These are phyloP conservation scores for Triplophysa yarkandensis DNA, from an alignment of 2,797 vertebrate species.

Conservation along the genomic window DNA sequence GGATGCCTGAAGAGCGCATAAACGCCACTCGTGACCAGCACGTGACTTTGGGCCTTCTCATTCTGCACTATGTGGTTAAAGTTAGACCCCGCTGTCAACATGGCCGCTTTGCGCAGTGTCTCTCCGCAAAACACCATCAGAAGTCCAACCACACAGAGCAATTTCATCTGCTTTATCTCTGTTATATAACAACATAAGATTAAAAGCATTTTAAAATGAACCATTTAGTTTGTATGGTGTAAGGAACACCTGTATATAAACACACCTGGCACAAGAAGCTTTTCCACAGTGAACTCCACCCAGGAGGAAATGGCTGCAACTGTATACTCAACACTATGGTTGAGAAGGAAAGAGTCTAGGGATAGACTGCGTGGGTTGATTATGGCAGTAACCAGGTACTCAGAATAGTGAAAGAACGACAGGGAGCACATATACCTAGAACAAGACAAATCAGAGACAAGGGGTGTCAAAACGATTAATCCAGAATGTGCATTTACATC, in stretches of 20 bases:
- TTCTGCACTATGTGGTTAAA: slow-evolving; percentile 99
- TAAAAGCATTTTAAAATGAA: neutral
- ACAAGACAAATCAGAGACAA: slow-evolving; percentile 1
- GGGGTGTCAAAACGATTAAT: too few species aligned
- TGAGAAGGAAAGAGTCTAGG: slow-evolving; percentile 95
- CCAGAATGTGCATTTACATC: too few species aligned
- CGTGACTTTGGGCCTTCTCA: slow-evolving; percentile 92
- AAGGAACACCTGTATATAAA: neutral
- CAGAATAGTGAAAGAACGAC: slow-evolving; percentile 95
- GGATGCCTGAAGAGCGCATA: slow-evolving; percentile 94
- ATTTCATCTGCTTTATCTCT: slow-evolving; percentile 92
- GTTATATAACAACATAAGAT: slow-evolving; percentile 38
- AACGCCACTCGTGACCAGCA: slow-evolving; percentile 90
- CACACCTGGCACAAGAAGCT: slow-evolving; percentile 87
- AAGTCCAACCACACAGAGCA: slow-evolving; percentile 86
- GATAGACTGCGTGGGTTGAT: slow-evolving; percentile 95
- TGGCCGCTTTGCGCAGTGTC: slow-evolving; percentile 88
- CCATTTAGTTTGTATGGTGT: neutral
- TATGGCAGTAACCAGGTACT: slow-evolving; percentile 94
- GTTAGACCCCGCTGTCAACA: slow-evolving; percentile 97
- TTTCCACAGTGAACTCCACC: slow-evolving; percentile 95
- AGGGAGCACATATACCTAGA: slow-evolving; percentile 95
- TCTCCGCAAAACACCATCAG: slow-evolving; percentile 94
- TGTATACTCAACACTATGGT: slow-evolving; percentile 95
- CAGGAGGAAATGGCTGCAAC: slow-evolving; percentile 92